phyloP scores from a whole-genome alignment of 2,113 vertebrate genomes.

The Chaenocephalus aceratus region DNA sequence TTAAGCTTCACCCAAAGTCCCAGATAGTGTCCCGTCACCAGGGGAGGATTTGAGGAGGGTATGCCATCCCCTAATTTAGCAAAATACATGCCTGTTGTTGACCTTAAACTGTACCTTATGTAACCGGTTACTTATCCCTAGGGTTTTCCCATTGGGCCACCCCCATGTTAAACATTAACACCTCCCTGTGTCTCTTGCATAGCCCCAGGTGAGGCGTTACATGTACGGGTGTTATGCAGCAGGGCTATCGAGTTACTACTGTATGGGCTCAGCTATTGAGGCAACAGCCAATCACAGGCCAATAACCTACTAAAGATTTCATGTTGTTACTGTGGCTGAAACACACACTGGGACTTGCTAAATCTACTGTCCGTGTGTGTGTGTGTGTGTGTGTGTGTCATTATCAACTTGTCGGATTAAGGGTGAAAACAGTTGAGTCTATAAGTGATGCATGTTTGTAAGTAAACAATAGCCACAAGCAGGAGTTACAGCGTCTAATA shows the following conservation, averaged over 20 bases:
- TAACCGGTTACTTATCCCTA: no score
- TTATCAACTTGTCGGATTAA: not conserved
- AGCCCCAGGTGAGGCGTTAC: slow-evolving; percentile 14
- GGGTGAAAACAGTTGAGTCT: not conserved
- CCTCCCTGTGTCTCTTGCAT: slow-evolving; percentile 6
- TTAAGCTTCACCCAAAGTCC: not conserved
- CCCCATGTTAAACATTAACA: not conserved
- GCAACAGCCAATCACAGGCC: slow-evolving; percentile 1
- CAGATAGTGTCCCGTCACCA: not conserved
- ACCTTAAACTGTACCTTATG: no score
- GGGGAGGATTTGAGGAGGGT: no score
- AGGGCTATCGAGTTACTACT: slow-evolving; percentile 41
- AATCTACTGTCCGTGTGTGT: not conserved
- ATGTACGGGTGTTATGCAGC: not conserved
- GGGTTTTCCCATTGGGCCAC: no score
- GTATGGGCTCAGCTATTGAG: not conserved
- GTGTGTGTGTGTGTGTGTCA: not conserved
- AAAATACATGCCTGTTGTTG: no score
- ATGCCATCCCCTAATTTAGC: no score
- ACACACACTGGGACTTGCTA: slow-evolving; percentile 7
- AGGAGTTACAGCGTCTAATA: not conserved
- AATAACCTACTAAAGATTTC: slow-evolving; percentile 49
- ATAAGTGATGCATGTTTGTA: not conserved
- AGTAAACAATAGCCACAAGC: not conserved
- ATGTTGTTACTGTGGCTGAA: slow-evolving; percentile 20